Base-by-base conservation (phyloP, 2,113 vertebrate species). In the Rissa tridactyla region DNA sequence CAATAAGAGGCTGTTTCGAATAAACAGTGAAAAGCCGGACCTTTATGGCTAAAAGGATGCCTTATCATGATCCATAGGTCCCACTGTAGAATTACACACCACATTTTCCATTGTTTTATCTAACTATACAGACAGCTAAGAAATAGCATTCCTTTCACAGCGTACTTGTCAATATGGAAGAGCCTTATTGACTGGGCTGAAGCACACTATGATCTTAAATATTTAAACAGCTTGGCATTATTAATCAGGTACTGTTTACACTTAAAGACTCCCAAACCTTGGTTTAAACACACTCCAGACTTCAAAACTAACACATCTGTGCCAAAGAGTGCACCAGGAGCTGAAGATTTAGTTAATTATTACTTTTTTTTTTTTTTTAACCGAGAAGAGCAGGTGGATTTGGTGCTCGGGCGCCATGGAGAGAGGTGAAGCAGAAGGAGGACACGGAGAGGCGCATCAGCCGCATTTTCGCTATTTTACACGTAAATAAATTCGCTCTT, bases 221-320 rank as follows among this genome's bases (percentile, higher is more conserved):
- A 87, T 81, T 91, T 92, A 95, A 91, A 88, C 72, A 86, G 60
- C 86, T 40, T 17, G 32, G 86, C 86, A 36, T 68, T 66, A 76
- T 82, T 90, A 95, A 95, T 92, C 79, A 49, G 55, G 30, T 49
- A 49, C 32, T 78, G 69, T 78, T 92, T 83, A 84, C 81, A 71
- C 62, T 44, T 32, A 30, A 30, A 11, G 77, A 38, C 54, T 61
- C 58, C 1, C 0, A 57, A 54, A 47, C 62, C 68, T 57, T 42
- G 40, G 32, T 73, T 85, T 90, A 90, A 94, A 57, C 69, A 72
- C 36, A 71, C 85, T 77, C 94, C 42, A 71, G 84, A 71, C 89
- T 69, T 91, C 68, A 91, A 62, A 79, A 97, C 64, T 44, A 91
- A 92, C 47, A 70, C 40, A 76, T 57, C 55, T 34, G 18, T 10